Evolutionary conservation across 2,113 vertebrate species (phyloP), one percentile per base, ranked within the genome.

Genomic region (Okapia johnstoni): DNA sequence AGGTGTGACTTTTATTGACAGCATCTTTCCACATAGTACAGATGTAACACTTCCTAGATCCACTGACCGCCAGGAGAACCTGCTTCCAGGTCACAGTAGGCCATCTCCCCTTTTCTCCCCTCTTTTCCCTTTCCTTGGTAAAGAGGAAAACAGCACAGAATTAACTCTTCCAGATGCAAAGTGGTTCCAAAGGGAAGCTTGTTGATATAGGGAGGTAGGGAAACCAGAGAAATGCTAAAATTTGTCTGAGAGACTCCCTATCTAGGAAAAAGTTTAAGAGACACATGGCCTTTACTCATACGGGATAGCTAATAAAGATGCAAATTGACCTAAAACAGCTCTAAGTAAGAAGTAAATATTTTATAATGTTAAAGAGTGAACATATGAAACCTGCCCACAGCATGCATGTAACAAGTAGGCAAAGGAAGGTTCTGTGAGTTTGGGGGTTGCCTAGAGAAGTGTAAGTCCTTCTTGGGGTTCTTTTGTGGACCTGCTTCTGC

Each of bases 1-100:
- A 98, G 98, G 97, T 98, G 98, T 99, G 97, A 98, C 98, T 99
- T 99, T 96, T 93, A 99, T 98, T 98, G 96, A 98, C 58, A 58
- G 70, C 21, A 50, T 96, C 93, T 92, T 97, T 92, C 98, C 96
- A 54, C 98, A 96, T 96, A 98, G 97, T 98, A 98, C 98, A 98
- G 93, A 98, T 88, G 16, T 52, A 90, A 84, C 57, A 58, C 90
- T 7, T 88, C 43, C 79, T 57, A 50, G 25, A 87, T 50, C 81
- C 2, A 23, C 48, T 63, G 94, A 55, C 94, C 76, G 76, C 93
- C 76, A 87, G 0, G 55, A 87, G 90, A 96, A 54, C n/a, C 28
- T 85, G 63, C 96, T 94, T 58, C 23, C 2, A 92, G 80, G 81
- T 16, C 0, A 96, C 57, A 33, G 84, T 15, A 76, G 46, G 70